Base-by-base conservation (phyloP, 37 sponge, comb jelly and placozoan species). In the Hexactinellida sp. region DNA sequence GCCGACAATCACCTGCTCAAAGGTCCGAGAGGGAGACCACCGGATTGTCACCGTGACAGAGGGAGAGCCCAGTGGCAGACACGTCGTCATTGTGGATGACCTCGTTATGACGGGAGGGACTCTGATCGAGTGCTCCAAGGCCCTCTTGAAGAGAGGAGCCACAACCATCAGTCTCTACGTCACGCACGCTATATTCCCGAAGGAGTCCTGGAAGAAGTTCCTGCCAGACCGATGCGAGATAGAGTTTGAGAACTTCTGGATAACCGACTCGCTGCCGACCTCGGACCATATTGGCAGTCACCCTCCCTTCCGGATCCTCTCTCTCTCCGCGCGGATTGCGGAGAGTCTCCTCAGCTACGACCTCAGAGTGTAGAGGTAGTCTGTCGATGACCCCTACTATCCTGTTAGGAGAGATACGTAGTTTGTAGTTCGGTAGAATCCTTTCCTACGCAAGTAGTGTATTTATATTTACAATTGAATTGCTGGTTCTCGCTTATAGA, bases 121-220 rank as follows among this genome's bases (percentile, higher is more conserved):
- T 19, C 89, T 95, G 13, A 37, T 91, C 34, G 89, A 95, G 76
- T 95, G 93, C 86, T 89, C 93, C 32, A 95, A 95, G 92, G 95
- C 83, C 0, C 39, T 91, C 0, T 47, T 54, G 54, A 36, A 38
- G 13, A 28, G 32, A n/a, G 94, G 92, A 38, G 92, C 94, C 3
- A 23, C 36, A 28, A 86, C 84, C n/a, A 85, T 95, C 37, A 95
- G 96, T 87, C 54, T 92, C 39, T 95, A 86, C 85, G 93, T 95
- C 51, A 95, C 94, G n/a, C 96, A 95, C 85, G 89, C 89, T 28
- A 94, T 95, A 34, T 95, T 95, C 87, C 96, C 96, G 83, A 36
- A 87, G 13, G 88, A 89, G 38, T 90, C 93, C 0, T 95, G 96
- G 96, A 84, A 84, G 84, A 83, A 32, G 37, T 95, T 95, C 87